Evolutionary conservation across 2,113 vertebrate genomes (phyloP).

Genomic region (Psittacula cyanocephala): DNA sequence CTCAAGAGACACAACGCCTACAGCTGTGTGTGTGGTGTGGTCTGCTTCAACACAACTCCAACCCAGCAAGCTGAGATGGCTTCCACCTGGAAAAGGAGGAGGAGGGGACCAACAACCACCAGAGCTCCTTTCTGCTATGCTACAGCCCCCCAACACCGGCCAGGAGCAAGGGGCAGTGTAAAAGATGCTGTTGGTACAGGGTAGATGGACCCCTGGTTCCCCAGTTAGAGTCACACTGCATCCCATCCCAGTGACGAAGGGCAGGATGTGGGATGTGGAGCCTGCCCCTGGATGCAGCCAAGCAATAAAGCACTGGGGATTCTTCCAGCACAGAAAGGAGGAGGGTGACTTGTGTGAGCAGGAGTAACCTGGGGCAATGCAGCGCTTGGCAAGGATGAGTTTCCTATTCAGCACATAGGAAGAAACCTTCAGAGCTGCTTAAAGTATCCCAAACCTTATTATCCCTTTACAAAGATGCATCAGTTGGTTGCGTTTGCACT

Average conservation of each 20-base stretch:
- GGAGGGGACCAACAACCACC: neutral
- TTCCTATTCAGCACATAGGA: neutral
- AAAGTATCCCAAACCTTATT: too few relatives aligned
- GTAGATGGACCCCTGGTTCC: fast-evolving
- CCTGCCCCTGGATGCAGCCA: neutral
- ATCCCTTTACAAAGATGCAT: neutral
- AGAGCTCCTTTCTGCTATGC: neutral
- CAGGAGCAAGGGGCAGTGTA: neutral
- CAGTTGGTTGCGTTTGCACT: neutral
- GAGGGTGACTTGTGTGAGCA: neutral
- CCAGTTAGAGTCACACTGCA: neutral
- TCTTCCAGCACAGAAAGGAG: neutral
- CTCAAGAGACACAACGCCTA: neutral
- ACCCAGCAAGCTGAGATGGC: neutral
- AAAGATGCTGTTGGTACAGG: neutral
- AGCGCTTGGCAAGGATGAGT: neutral
- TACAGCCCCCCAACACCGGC: neutral
- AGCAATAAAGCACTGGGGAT: neutral
- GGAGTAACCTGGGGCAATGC: neutral
- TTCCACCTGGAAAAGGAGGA: neutral
- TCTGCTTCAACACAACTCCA: neutral
- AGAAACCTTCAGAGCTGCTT: neutral
- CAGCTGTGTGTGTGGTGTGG: neutral
- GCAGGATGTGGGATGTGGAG: neutral
- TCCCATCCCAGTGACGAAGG: neutral